Base-by-base conservation (phyloP, 2,113 vertebrate species). In the Aplodontia rufa region DNA sequence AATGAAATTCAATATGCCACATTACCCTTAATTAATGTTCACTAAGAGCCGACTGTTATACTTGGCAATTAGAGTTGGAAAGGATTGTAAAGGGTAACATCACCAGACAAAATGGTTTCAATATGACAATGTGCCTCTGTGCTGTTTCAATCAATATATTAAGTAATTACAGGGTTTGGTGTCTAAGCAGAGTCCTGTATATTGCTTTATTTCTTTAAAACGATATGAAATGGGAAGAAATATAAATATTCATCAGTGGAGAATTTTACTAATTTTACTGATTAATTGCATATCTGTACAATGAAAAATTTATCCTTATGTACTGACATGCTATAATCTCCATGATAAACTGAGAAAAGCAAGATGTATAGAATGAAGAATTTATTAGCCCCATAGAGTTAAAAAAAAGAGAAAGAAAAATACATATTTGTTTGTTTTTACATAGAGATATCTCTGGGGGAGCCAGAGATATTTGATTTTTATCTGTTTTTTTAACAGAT, bases 1-100 rank as follows among this genome's bases (percentile, higher is more conserved):
- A 95, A 96, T 94, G 74, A 96, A 79, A 87, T 92, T 72, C 66
- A 92, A 89, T 79, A 95, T 90, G 76, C 26, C 78, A 92, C 35
- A 79, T 75, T 82, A 82, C 55, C 95, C 60, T 92, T 95, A 95
- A 96, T 78, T 93, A 93, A 69, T 82, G 32, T 91, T 88, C 74
- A 83, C 69, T 42, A 62, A 96, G 55, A 62, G 22, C 22, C 42
- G 87, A 60, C 37, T 94, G 37, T 79, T 91, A 49, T 3, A 78
- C 64, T 92, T 94, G 74, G 69, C 30, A 82, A 22, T 79, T 91
- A 78, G 93, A 62, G 26, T 60, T 91, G 35, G 87, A 80, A 94
- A 86, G 37, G 42, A 68, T 32, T 87, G 19, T 49, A 88, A 71
- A 68, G 32, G 53, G 9, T 81, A 91, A 82, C 87, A 87, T 78